phyloP scores from a whole-genome alignment of 2,797 vertebrate species.

The Pseudochaenichthys georgianus region DNA sequence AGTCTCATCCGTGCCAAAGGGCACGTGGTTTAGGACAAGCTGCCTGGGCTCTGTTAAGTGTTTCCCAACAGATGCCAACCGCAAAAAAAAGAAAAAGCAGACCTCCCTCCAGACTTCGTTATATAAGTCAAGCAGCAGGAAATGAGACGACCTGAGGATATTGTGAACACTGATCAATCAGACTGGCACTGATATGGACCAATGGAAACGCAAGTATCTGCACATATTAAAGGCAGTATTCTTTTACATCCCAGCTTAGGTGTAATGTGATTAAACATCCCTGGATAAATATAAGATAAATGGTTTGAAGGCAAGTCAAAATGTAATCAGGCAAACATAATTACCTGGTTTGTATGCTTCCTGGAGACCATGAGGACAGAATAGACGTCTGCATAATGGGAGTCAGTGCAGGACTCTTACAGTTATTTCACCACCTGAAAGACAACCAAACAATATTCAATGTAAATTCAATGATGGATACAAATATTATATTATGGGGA shows the following conservation, averaged over 20 bases:
- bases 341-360: constrained; percentile 73
- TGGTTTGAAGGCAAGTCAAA: constrained; percentile 58
- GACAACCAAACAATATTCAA: constrained; percentile 30
- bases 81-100: constrained; percentile 59
- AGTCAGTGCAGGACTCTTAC: constrained; percentile 31
- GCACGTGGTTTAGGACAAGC: constrained; percentile 28
- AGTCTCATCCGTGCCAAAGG: constrained; percentile 12
- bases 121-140: constrained; percentile 71
- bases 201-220: constrained; percentile 59
- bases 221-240: constrained; percentile 55
- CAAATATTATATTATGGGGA: constrained; percentile 22
- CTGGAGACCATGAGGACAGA: constrained; percentile 65
- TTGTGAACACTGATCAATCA: constrained; percentile 66
- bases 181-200: constrained; percentile 68
- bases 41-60: constrained; percentile 35
- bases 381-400: constrained; percentile 50
- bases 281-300: constrained; percentile 69
- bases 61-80: constrained; percentile 59
- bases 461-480: constrained; percentile 22
- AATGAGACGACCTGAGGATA: constrained; percentile 69
- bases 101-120: constrained; percentile 66
- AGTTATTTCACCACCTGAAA: constrained; percentile 33
- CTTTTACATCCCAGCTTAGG: constrained; percentile 55
- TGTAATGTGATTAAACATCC: constrained; percentile 69
- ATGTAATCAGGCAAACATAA: constrained; percentile 77